phyloP scores from a whole-genome alignment of 2,797 vertebrate genomes.

The Sarcoramphus papa region DNA sequence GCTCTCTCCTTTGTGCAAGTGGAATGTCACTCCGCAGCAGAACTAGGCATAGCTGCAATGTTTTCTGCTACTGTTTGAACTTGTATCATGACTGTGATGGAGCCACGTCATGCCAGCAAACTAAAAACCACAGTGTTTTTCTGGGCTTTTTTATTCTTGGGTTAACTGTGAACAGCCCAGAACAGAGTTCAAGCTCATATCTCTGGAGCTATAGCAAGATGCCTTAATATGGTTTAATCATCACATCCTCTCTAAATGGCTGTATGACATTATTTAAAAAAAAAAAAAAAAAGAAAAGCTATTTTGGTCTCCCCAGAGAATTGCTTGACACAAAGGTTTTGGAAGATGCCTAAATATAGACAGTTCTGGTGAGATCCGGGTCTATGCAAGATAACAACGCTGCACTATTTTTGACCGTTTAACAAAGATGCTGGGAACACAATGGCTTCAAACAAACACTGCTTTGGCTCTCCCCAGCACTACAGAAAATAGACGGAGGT shows the following conservation, averaged over 20 bases:
- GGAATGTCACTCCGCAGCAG: neutral
- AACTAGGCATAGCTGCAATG: neutral
- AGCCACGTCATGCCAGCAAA: neutral
- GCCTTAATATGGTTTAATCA: constrained; percentile 59
- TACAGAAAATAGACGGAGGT: constrained; percentile 4
- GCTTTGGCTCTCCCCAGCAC: neutral
- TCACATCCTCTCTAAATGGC: constrained; percentile 13
- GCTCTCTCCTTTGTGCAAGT: neutral
- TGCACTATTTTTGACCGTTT: constrained; percentile 7
- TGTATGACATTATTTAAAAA: neutral
- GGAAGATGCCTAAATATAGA: constrained; percentile 63
- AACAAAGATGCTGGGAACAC: constrained; percentile 16
- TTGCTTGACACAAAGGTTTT: constrained; percentile 32
- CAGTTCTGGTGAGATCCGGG: constrained; percentile 17
- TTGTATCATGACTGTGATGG: neutral
- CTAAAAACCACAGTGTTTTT: neutral
- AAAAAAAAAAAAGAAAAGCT: neutral
- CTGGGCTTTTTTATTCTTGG: neutral
- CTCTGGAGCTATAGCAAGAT: neutral
- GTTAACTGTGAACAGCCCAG: neutral
- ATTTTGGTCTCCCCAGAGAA: neutral
- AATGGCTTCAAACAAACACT: constrained; percentile 12
- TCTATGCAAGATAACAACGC: constrained; percentile 32
- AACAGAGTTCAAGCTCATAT: neutral
- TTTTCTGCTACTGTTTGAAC: constrained; percentile 21